These are phyloP conservation scores for Trematomus bernacchii DNA, from an alignment of 2,797 vertebrate genomes.

Conservation along the genomic window DNA sequence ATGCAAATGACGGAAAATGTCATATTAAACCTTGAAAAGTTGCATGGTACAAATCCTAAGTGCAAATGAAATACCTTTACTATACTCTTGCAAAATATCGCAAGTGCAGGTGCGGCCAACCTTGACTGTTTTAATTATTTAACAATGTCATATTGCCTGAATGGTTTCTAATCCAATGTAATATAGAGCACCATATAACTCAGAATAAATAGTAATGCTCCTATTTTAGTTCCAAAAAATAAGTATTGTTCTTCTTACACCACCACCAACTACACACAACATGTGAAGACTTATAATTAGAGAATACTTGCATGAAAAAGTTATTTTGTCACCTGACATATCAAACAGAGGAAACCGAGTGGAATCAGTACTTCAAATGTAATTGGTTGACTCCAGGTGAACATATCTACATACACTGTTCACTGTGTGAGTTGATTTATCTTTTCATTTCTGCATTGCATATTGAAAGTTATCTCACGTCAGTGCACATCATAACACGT, in stretches of 20 bases:
- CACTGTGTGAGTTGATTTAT: constrained; percentile 22
- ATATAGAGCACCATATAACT: too few species aligned
- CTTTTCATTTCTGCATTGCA: constrained; percentile 20
- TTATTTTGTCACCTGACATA: constrained; percentile 2
- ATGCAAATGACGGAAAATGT: neutral
- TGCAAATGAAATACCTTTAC: neutral
- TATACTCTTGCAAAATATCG: neutral
- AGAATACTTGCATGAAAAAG: neutral
- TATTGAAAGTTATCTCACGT: constrained; percentile 4
- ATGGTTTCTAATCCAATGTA: too few species aligned
- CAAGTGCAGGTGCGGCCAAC: neutral
- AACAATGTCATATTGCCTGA: too few species aligned
- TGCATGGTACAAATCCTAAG: neutral
- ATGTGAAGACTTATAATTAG: constrained; percentile 6
- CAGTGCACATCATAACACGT: constrained; percentile 5
- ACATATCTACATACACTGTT: constrained; percentile 25
- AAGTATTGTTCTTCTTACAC: too few species aligned
- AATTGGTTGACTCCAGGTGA: constrained; percentile 46
- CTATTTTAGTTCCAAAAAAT: too few species aligned
- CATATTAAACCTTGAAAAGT: neutral
- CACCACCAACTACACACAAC: too few species aligned
- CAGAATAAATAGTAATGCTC: too few species aligned
- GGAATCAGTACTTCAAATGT: constrained; percentile 31
- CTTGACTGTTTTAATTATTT: neutral
- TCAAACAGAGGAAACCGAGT: constrained; percentile 4